Evolutionary conservation across 2,113 vertebrate species (phyloP).

Genomic region (Isurus oxyrinchus): DNA sequence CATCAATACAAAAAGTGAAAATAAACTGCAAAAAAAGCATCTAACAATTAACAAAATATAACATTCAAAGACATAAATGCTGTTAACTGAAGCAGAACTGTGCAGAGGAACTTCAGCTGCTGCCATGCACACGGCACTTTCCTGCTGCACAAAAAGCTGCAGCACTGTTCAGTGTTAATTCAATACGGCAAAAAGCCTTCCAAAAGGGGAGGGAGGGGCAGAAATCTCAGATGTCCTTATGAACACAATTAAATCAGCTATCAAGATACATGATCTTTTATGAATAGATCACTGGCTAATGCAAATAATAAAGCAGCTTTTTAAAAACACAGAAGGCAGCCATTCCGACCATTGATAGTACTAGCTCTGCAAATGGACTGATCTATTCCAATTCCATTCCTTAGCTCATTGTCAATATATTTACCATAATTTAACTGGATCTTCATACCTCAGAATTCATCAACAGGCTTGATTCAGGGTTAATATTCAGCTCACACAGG

Average conservation of each 20-base stretch:
- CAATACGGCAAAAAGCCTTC: not conserved
- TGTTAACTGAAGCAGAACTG: not conserved
- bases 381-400: not conserved
- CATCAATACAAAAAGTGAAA: not conserved
- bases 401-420: not conserved
- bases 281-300: not conserved
- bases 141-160: not conserved
- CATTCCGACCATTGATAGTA: not conserved
- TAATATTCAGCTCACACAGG: not conserved
- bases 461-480: not conserved
- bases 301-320: not conserved
- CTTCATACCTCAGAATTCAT: not conserved
- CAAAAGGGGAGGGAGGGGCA: not conserved
- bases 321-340: not conserved
- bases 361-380: not conserved
- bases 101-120: not conserved
- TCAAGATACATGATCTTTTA: not conserved
- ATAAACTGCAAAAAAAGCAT: not conserved
- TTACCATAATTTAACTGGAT: not conserved
- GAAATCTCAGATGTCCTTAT: not conserved
- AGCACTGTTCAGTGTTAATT: not conserved
- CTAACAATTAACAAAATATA: not conserved
- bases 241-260: not conserved
- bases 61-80: not conserved
- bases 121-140: not conserved